Evolutionary conservation across 2,113 vertebrate genomes (phyloP), one percentile per base, ranked within the genome.

Genomic region (Scatophagus argus): DNA sequence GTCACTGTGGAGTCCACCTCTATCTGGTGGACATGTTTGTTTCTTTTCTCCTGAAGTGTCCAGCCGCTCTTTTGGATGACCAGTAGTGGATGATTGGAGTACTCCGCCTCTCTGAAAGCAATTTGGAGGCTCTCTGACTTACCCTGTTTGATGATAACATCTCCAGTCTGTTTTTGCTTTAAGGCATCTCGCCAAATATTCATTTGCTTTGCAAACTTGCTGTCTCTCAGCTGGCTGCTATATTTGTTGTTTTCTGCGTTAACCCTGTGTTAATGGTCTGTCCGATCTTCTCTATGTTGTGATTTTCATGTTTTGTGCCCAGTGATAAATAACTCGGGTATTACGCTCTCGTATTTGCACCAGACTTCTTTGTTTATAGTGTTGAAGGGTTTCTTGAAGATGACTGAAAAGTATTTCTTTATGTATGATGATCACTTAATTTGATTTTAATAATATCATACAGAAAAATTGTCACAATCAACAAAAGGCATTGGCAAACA

Each of bases 201-300:
- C 49, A 78, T 83, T 77, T 75, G 36, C 10, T 51, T 69, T 64
- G 47, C 58, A 64, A 78, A 78, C 39, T 74, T 49, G 34, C 54
- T n/a, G 62, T 66, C 62, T 68, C 34, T 69, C 60, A n/a, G 62
- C 64, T 69, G 41, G 43, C 74, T 80, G 71, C 51, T 63, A 34
- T 59, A 74, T 77, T 72, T 74, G 60, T 77, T 79, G 65, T 72
- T 17, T 56, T 69, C 29, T 13, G 52, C 76, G 81, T 69, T 79
- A 75, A 55, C 80, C 38, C 68, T 70, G 65, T 79, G 69, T 69
- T 72, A 51, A 47, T 39, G 34, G n/a, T 66, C 23, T 49, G 13
- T 65, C 39, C 21, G 32, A 34, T 64, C 46, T 59, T 32, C 34
- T 64, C 39, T 56, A 47, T 32, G 38, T 81, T 56, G 55, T 41